phyloP scores from a whole-genome alignment of 2,888 invertebrate species.

The Drosophila merina region DNA sequence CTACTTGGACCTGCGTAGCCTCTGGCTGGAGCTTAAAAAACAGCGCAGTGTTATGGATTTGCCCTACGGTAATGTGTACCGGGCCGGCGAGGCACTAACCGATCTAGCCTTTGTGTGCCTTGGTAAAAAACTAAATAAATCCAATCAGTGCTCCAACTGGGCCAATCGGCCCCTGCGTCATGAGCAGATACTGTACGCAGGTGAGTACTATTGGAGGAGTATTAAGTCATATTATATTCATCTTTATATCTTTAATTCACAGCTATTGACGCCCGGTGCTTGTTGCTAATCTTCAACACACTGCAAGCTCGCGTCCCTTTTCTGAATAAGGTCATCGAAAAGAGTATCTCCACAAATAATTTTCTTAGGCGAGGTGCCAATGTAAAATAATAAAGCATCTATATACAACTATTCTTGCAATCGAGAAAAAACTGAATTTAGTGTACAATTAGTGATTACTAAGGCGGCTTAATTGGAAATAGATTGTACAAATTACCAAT shows the following conservation, averaged over 20 bases:
- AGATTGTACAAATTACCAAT: slow-evolving; percentile 28
- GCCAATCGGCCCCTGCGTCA: slow-evolving; percentile 91
- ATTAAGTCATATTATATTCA: background rate
- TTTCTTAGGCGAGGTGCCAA: slow-evolving; percentile 58
- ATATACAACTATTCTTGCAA: too few species aligned
- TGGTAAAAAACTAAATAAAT: slow-evolving; percentile 91
- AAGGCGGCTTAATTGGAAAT: slow-evolving; percentile 18
- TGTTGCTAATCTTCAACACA: slow-evolving; percentile 91
- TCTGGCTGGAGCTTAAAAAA: slow-evolving; percentile 86
- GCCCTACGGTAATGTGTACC: slow-evolving; percentile 85
- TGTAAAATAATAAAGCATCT: slow-evolving; percentile 19
- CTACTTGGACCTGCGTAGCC: slow-evolving; percentile 86
- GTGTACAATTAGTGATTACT: slow-evolving; percentile 43
- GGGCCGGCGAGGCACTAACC: slow-evolving; percentile 88
- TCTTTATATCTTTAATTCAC: slow-evolving; percentile 38
- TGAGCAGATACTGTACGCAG: slow-evolving; percentile 92
- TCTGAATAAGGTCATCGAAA: slow-evolving; percentile 74
- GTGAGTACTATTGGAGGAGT: slow-evolving; percentile 70
- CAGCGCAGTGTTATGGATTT: slow-evolving; percentile 84
- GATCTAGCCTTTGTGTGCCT: slow-evolving; percentile 90
- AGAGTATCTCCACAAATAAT: slow-evolving; percentile 64
- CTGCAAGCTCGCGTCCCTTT: slow-evolving; percentile 83
- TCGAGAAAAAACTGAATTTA: slow-evolving; percentile 27
- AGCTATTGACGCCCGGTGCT: slow-evolving; percentile 94
- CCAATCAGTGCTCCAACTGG: slow-evolving; percentile 97